These are phyloP conservation scores for Momotus momota DNA, from an alignment of 2,797 vertebrate species.

Conservation along the genomic window DNA sequence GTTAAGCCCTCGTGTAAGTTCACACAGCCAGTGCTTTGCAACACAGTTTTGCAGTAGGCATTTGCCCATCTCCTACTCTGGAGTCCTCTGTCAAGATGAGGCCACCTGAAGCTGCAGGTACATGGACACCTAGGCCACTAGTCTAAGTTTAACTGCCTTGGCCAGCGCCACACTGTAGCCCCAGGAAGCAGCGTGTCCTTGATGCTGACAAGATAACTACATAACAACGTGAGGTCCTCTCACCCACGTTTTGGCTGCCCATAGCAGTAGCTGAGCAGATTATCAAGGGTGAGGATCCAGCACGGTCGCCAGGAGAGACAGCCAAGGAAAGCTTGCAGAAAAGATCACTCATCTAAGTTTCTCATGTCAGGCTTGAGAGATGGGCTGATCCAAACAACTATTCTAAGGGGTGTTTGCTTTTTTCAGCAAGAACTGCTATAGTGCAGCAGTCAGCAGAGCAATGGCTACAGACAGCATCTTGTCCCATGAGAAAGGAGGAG, in stretches of 20 bases:
- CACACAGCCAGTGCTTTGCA: neutral
- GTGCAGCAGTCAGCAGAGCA: neutral
- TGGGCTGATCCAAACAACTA: neutral
- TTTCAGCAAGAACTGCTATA: neutral
- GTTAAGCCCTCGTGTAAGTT: neutral
- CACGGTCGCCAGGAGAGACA: neutral
- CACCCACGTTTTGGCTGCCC: accelerated
- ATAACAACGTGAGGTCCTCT: neutral
- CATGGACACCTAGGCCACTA: accelerated
- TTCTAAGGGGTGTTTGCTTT: neutral
- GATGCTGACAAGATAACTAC: neutral
- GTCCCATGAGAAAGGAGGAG: neutral
- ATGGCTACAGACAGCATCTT: neutral
- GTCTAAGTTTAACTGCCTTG: neutral
- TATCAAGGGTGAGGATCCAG: neutral
- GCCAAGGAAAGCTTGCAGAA: neutral
- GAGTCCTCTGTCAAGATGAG: neutral
- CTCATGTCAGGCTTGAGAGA: neutral
- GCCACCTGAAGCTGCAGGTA: neutral
- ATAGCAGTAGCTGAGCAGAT: neutral
- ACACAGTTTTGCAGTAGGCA: neutral
- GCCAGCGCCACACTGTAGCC: neutral
- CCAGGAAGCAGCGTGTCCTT: neutral
- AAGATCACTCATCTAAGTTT: neutral
- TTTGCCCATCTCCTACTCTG: neutral